phyloP scores from a whole-genome alignment of 2,797 vertebrate species.

The Dallia pectoralis region DNA sequence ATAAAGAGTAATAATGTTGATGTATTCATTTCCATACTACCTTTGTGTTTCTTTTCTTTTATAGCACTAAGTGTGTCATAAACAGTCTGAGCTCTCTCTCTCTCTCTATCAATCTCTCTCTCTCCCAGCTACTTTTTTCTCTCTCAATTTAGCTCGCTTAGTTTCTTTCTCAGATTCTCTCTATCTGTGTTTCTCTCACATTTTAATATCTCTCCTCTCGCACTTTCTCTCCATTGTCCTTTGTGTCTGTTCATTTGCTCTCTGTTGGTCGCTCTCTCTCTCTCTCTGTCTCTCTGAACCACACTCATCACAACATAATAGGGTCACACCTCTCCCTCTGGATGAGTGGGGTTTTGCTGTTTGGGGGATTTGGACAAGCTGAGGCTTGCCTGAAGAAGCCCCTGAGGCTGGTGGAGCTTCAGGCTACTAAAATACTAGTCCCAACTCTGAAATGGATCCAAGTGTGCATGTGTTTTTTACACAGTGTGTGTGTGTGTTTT shows the following conservation, averaged over 20 bases:
- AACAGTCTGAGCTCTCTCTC: not conserved
- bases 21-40: not conserved
- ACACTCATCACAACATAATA: conserved; percentile 16
- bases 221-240: not conserved
- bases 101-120: not conserved
- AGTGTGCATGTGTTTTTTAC: not conserved
- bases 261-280: not conserved
- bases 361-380: conserved; percentile 39
- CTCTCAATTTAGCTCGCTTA: not conserved
- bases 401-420: conserved; percentile 28
- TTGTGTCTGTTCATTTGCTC: not conserved
- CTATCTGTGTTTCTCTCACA: not conserved
- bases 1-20: not conserved
- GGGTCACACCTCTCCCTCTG: conserved; percentile 6
- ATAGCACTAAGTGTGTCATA: not conserved
- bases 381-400: conserved; percentile 43
- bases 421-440: conserved; percentile 30
- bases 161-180: not conserved
- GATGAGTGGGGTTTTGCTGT: not conserved
- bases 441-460: conserved; percentile 11
- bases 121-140: not conserved
- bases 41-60: not conserved
- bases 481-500: not conserved
- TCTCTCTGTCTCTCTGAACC: conserved; percentile 1
- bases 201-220: not conserved